phyloP scores from a whole-genome alignment of 2,888 invertebrate species.

The Hofmannophila pseudospretella region DNA sequence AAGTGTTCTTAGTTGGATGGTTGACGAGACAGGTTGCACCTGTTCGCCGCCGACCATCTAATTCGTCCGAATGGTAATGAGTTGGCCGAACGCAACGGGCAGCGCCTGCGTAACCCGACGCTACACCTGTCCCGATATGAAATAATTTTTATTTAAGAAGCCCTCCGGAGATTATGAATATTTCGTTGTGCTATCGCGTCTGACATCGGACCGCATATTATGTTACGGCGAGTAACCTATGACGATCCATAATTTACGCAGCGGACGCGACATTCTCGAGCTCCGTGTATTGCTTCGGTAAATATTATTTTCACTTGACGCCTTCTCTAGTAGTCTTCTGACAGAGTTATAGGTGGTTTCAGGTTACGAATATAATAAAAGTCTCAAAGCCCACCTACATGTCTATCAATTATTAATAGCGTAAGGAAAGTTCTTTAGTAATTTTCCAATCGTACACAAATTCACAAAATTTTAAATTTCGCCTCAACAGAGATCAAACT shows the following conservation, averaged over 20 bases:
- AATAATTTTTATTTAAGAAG: constrained; percentile 70
- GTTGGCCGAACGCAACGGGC: constrained; percentile 13
- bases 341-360: constrained; percentile 26
- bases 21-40: constrained; percentile 59
- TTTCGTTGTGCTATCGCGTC: constrained; percentile 57
- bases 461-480: too few relatives aligned
- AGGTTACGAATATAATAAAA: constrained; percentile 18
- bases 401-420: constrained; percentile 9
- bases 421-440: constrained; percentile 1
- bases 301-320: constrained; percentile 42
- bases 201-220: constrained; percentile 60
- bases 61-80: constrained; percentile 67
- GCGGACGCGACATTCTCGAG: constrained; percentile 20
- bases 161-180: constrained; percentile 68
- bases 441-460: too few relatives aligned
- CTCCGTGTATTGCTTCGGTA: constrained; percentile 21
- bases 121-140: constrained; percentile 68
- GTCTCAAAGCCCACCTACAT: constrained; percentile 9
- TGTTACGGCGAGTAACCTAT: constrained; percentile 56
- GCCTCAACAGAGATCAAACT: too few relatives aligned
- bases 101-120: constrained; percentile 56
- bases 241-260: constrained; percentile 53
- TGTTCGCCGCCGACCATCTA: constrained; percentile 49
- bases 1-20: constrained; percentile 34
- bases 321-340: constrained; percentile 41